phyloP scores from a whole-genome alignment of 2,888 invertebrate genomes.

The Thecophora atra region DNA sequence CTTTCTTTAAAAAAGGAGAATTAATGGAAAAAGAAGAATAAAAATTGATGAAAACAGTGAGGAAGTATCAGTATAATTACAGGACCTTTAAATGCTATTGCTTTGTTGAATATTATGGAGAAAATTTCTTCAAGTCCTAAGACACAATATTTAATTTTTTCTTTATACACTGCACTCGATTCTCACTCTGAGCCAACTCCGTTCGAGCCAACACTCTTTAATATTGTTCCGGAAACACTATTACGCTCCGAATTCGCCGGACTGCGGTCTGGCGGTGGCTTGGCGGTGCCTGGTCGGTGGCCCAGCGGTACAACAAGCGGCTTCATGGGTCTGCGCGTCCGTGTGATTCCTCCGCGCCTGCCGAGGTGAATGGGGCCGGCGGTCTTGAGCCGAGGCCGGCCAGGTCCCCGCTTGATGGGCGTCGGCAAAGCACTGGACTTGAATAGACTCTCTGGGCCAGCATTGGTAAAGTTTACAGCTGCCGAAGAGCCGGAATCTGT shows the following conservation, averaged over 20 bases:
- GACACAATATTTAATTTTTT: too few relatives aligned
- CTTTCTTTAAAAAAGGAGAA: too few relatives aligned
- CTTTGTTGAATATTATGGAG: too few relatives aligned
- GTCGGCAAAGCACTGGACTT: constrained; percentile 51
- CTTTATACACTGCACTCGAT: too few relatives aligned
- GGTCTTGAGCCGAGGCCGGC: constrained; percentile 74
- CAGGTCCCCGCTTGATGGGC: constrained; percentile 72
- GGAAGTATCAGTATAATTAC: too few relatives aligned
- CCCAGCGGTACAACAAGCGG: constrained; percentile 64
- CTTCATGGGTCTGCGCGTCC: constrained; percentile 69
- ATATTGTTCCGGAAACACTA: constrained; percentile 23
- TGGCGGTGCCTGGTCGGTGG: constrained; percentile 56
- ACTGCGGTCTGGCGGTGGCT: constrained; percentile 60
- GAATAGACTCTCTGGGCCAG: constrained; percentile 44
- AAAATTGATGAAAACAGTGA: too few relatives aligned
- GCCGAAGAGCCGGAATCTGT: constrained; percentile 35
- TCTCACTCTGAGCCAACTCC: too few relatives aligned
- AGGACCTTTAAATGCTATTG: too few relatives aligned
- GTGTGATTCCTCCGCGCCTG: constrained; percentile 68
- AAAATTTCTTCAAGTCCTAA: too few relatives aligned
- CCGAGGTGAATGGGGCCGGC: constrained; percentile 74
- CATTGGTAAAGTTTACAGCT: constrained; percentile 37
- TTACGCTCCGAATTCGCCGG: constrained; percentile 58
- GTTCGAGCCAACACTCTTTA: too few relatives aligned
- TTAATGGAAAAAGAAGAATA: too few relatives aligned